Conservation (phyloP, 2,888 invertebrate species). For the Myopa tessellatipennis region DNA sequence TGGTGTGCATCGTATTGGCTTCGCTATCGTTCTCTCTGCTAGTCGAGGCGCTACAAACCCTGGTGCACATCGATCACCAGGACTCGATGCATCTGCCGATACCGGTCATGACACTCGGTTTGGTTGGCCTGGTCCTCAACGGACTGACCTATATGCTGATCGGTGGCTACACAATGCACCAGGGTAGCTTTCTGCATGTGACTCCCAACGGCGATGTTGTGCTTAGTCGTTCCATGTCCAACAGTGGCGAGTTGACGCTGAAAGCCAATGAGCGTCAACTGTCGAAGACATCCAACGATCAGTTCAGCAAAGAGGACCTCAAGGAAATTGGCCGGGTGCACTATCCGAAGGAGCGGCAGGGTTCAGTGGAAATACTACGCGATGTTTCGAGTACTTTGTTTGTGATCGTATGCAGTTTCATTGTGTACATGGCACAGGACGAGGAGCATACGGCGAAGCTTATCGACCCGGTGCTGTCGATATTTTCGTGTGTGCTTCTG, state of each 20-base stretch:
- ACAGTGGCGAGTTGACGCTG: constrained; percentile 52
- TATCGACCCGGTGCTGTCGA: constrained; percentile 80
- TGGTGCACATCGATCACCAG: constrained; percentile 79
- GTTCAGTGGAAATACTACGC: constrained; percentile 73
- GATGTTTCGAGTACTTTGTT: constrained; percentile 78
- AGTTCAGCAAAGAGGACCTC: constrained; percentile 54
- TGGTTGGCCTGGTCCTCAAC: constrained; percentile 78
- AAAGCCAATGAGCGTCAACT: constrained; percentile 68
- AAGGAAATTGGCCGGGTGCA: constrained; percentile 51
- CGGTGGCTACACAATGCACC: constrained; percentile 82
- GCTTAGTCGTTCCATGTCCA: constrained; percentile 69
- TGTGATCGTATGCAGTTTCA: constrained; percentile 76
- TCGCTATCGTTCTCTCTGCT: constrained; percentile 85
- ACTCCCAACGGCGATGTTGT: constrained; percentile 74
- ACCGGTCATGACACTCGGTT: constrained; percentile 79
- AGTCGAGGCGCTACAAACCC: constrained; percentile 84
- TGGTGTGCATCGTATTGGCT: constrained; percentile 83
- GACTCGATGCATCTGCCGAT: constrained; percentile 81
- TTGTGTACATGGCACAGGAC: constrained; percentile 72
- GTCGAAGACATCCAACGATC: constrained; percentile 65
- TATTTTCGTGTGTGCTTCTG: constrained; percentile 78
- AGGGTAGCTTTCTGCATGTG: constrained; percentile 77
- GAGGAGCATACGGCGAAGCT: constrained; percentile 75
- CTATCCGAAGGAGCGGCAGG: constrained; percentile 69
- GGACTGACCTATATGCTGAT: constrained; percentile 83